A percentile compares a stretch with the other conserved stretches of the same genome.
Evolutionary conservation across 1,140 invertebrate species (phyloP).

Genomic region (Luehdorfia chinensis): DNA sequence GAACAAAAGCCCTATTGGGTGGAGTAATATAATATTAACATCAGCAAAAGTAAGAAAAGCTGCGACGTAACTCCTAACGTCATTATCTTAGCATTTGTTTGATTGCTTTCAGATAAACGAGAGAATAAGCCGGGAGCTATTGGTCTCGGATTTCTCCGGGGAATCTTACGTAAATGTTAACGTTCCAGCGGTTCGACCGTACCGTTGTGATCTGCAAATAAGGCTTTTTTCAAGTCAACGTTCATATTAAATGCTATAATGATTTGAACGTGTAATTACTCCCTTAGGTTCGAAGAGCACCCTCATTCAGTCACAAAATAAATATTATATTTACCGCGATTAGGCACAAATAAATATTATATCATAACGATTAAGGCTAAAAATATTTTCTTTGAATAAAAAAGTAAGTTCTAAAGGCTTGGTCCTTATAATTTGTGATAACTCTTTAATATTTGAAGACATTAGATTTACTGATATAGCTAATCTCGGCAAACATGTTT

Average conservation of each 20-base stretch:
- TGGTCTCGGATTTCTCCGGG: slow-evolving; percentile 36
- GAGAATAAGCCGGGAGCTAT: slow-evolving; percentile 34
- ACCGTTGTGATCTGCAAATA: slow-evolving; percentile 20
- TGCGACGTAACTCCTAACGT: slow-evolving; percentile 28
- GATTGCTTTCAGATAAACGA: slow-evolving; percentile 47
- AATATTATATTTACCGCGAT: not conserved
- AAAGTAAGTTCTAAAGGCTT: too few species aligned
- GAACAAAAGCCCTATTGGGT: slow-evolving; percentile 23
- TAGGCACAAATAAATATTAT: too few species aligned
- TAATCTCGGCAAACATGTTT: too few species aligned
- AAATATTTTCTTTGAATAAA: too few species aligned
- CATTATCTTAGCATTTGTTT: slow-evolving; percentile 48
- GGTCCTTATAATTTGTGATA: too few species aligned
- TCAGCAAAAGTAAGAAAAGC: slow-evolving; percentile 32
- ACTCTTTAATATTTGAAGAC: too few species aligned
- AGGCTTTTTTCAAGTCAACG: slow-evolving; percentile 14
- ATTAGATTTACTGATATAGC: too few species aligned
- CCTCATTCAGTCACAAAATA: not conserved
- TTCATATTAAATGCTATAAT: slow-evolving; percentile 18
- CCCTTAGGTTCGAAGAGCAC: slow-evolving; percentile 1
- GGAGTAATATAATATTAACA: slow-evolving; percentile 24
- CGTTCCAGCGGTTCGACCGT: slow-evolving; percentile 25
- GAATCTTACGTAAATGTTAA: slow-evolving; percentile 41
- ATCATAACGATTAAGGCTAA: too few species aligned
- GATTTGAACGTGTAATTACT: slow-evolving; percentile 8